These are phyloP conservation scores for Mobula hypostoma DNA, from an alignment of 2,113 vertebrate species.

Conservation along the genomic window DNA sequence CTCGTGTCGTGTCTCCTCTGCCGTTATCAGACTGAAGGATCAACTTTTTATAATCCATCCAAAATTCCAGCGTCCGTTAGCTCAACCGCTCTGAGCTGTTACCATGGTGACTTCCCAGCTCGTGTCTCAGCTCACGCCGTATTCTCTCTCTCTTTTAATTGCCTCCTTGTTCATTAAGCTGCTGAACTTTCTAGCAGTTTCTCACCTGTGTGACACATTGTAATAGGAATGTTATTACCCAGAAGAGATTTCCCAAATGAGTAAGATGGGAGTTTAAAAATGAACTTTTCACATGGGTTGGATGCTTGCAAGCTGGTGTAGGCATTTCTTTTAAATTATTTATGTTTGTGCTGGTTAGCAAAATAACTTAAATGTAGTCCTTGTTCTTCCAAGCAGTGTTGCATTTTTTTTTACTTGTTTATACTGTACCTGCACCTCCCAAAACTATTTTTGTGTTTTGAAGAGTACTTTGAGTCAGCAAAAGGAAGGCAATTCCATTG, in stretches of 20 bases:
- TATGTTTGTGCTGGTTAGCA: not conserved
- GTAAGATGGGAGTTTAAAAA: not conserved
- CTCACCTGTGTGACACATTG: not conserved
- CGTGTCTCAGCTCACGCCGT: no score
- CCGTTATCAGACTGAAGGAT: no score
- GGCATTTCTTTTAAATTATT: not conserved
- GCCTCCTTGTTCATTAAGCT: no score
- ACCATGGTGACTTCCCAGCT: no score
- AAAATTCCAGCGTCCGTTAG: no score
- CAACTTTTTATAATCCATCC: no score
- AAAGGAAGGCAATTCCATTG: not conserved
- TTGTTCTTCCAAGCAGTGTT: not conserved
- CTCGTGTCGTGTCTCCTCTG: no score
- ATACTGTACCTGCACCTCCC: not conserved
- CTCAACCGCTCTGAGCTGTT: no score
- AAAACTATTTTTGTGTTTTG: not conserved
- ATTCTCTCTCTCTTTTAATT: no score
- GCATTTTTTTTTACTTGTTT: not conserved
- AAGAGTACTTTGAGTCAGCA: not conserved
- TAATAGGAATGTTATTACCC: not conserved
- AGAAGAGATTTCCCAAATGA: not conserved
- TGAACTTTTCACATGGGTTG: not conserved
- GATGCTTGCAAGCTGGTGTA: not conserved
- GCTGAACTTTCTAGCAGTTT: no score
- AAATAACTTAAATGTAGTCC: not conserved